Conservation (phyloP, 2,888 invertebrate species). For the Synergus japonicus region DNA sequence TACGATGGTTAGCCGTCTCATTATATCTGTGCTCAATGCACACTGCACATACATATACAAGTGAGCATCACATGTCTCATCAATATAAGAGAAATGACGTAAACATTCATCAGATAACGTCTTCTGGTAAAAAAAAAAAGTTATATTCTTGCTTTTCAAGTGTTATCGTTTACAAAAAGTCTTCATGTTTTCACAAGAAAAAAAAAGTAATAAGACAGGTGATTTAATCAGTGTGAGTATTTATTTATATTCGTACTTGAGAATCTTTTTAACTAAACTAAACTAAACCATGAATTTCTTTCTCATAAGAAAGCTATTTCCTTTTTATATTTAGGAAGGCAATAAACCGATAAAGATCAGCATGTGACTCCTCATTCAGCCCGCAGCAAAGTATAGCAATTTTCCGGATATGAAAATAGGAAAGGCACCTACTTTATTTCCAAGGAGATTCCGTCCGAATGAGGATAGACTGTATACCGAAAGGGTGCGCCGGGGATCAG, state of each 20-base stretch:
- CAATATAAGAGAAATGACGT: slow-evolving; percentile 3
- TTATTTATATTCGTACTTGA: not conserved
- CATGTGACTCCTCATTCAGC: slow-evolving; percentile 41
- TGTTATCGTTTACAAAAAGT: not conserved
- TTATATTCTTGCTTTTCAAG: not conserved
- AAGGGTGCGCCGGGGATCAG: slow-evolving; percentile 68
- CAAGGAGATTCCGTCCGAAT: slow-evolving; percentile 71
- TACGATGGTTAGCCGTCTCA: not conserved
- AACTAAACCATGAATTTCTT: not conserved
- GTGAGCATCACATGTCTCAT: slow-evolving; percentile 7
- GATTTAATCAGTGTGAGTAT: no score
- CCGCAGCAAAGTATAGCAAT: slow-evolving; percentile 68
- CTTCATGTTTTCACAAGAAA: no score
- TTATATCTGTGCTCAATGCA: slow-evolving; percentile 4
- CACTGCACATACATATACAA: not conserved
- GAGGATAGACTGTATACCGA: slow-evolving; percentile 72
- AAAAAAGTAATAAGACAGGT: no score
- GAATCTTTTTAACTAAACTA: not conserved
- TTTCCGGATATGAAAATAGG: slow-evolving; percentile 75
- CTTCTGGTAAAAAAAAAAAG: not conserved
- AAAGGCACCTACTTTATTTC: slow-evolving; percentile 76
- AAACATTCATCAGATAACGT: slow-evolving; percentile 5
- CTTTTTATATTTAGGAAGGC: slow-evolving; percentile 19
- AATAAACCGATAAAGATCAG: slow-evolving; percentile 37
- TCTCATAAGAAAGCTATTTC: not conserved